A percentile compares a stretch with the other conserved stretches of the same genome.
Conservation (phyloP, 2,797 vertebrate species). For the Sylvilagus floridanus region DNA sequence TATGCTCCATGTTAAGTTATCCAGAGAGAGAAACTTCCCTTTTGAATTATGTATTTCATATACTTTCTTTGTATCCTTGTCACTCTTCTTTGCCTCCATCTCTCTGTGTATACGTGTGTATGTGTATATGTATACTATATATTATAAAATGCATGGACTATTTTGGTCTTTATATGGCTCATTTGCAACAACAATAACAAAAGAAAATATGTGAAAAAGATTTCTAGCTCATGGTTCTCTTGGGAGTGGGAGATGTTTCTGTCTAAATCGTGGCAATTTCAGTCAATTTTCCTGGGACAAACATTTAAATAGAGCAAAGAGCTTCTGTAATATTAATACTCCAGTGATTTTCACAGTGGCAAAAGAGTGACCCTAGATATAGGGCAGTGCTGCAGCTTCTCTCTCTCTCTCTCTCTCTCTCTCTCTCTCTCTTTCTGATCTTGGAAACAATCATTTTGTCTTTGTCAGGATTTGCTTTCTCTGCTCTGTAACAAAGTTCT, state of each 20-base stretch:
- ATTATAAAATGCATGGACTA: background rate
- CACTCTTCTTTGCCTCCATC: background rate
- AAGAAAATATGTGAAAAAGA: background rate
- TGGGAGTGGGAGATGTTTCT: background rate
- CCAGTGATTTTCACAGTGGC: background rate
- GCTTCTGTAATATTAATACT: background rate
- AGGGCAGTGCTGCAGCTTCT: background rate
- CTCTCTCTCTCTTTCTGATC: background rate
- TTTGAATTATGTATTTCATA: conserved; percentile 22
- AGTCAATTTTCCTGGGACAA: background rate
- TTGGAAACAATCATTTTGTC: background rate
- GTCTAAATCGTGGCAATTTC: conserved; percentile 11
- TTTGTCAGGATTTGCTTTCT: background rate
- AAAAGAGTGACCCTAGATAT: background rate
- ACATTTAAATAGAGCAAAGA: background rate
- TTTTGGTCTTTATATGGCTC: background rate
- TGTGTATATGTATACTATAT: background rate
- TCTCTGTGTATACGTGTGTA: background rate
- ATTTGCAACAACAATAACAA: background rate
- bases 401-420: too few relatives aligned
- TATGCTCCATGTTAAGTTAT: conserved; percentile 13
- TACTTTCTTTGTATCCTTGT: background rate
- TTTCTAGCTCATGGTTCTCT: background rate
- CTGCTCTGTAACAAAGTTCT: background rate
- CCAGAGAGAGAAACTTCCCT: background rate